These are phyloP conservation scores for Himantopus leucocephalus DNA, from an alignment of 2,113 vertebrate species.

Conservation along the genomic window DNA sequence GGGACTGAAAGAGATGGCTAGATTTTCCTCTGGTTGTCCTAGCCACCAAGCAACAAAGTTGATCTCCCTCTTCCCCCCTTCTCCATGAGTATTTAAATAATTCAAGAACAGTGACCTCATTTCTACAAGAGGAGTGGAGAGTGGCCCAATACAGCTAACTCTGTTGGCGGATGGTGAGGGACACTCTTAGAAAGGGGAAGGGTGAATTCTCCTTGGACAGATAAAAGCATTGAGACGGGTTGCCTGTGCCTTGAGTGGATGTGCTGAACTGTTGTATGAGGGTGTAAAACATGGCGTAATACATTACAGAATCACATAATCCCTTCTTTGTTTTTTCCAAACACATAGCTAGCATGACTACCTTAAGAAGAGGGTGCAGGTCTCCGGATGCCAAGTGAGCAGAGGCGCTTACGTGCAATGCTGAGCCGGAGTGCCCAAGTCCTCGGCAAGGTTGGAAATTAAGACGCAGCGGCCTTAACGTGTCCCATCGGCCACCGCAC, in stretches of 20 bases:
- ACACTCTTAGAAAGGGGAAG: neutral
- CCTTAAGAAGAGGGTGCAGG: neutral
- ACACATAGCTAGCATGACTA: neutral
- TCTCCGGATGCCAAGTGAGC: neutral
- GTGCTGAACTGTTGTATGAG: neutral
- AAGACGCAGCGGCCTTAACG: accelerated
- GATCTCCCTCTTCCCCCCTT: neutral
- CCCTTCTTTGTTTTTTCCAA: neutral
- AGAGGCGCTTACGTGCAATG: accelerated
- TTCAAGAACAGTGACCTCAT: neutral
- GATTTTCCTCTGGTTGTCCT: neutral
- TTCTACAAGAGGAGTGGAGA: neutral
- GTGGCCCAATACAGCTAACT: neutral
- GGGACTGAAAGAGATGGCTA: neutral
- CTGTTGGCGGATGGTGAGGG: neutral
- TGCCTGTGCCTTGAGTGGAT: neutral
- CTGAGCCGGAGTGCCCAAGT: neutral
- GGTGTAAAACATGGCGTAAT: neutral
- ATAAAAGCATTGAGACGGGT: neutral
- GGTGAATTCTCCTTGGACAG: neutral
- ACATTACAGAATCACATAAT: neutral
- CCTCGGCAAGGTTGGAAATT: neutral
- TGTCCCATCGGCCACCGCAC: accelerated
- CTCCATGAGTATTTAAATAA: neutral
- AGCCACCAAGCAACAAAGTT: neutral